Evolutionary conservation across 1,140 invertebrate species (phyloP).

Genomic region (Plutomurus gul): DNA sequence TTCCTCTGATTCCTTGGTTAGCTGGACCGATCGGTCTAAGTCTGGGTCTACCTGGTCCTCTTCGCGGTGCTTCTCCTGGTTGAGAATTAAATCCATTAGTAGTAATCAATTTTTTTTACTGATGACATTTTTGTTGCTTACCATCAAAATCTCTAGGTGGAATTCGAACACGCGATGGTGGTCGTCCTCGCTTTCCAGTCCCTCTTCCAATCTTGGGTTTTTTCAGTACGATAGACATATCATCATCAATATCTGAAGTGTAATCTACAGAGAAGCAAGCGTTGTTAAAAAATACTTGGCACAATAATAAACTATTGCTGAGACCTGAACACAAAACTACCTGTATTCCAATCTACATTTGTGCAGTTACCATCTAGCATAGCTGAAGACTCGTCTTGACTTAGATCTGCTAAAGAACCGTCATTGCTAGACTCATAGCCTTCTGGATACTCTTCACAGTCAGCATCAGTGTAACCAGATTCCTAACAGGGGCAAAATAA

Average conservation of each 20-base stretch:
- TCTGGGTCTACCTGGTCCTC: slow-evolving; percentile 68
- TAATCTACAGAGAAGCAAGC: background rate
- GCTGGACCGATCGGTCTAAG: slow-evolving; percentile 68
- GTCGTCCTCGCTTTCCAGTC: slow-evolving; percentile 42
- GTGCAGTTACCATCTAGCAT: background rate
- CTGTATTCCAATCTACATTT: background rate
- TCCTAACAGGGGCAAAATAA: background rate
- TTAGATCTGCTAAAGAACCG: background rate
- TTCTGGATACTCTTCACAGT: background rate
- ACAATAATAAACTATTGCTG: too few species aligned
- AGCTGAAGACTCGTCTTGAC: background rate
- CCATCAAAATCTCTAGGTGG: slow-evolving; percentile 34
- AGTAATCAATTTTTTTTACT: background rate
- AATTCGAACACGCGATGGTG: slow-evolving; percentile 31
- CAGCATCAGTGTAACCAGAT: background rate
- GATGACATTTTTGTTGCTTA: background rate
- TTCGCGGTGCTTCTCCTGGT: background rate
- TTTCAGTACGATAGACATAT: background rate
- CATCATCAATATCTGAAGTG: background rate
- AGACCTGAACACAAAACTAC: too few species aligned
- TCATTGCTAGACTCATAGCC: background rate
- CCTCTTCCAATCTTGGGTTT: slow-evolving; percentile 35
- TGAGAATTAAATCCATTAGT: background rate
- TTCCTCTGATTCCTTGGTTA: slow-evolving; percentile 64
- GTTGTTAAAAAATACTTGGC: background rate